Evolutionary conservation across 2,888 invertebrate species (phyloP).

Genomic region (Teinopalpus imperialis): DNA sequence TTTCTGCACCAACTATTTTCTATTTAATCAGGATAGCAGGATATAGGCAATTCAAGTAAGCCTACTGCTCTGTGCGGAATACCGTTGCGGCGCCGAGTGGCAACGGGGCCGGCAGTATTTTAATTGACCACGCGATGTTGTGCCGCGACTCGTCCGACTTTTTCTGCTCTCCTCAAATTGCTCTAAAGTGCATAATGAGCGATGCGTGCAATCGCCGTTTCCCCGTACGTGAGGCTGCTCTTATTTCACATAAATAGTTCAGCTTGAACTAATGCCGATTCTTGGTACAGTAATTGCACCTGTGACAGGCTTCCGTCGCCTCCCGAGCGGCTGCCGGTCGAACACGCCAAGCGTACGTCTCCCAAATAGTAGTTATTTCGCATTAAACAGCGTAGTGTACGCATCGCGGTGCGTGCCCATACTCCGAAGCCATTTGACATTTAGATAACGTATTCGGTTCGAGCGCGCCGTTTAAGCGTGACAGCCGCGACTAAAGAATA

Average conservation of each 20-base stretch:
- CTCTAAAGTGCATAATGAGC: slow-evolving; percentile 82
- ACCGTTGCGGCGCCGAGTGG: slow-evolving; percentile 48
- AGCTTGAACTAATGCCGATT: slow-evolving; percentile 78
- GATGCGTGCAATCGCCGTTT: slow-evolving; percentile 81
- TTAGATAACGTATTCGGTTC: slow-evolving; percentile 45
- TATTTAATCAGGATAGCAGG: slow-evolving; percentile 60
- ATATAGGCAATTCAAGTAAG: slow-evolving; percentile 59
- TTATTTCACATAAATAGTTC: slow-evolving; percentile 81
- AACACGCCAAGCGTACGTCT: slow-evolving; percentile 61
- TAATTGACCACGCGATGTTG: slow-evolving; percentile 81
- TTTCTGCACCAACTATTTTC: slow-evolving; percentile 41
- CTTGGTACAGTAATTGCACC: slow-evolving; percentile 78
- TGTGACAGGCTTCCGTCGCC: slow-evolving; percentile 81
- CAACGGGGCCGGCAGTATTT: slow-evolving; percentile 67
- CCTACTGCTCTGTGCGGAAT: slow-evolving; percentile 34
- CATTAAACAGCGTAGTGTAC: slow-evolving; percentile 64
- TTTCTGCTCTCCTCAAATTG: slow-evolving; percentile 78
- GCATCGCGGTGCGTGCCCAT: slow-evolving; percentile 67
- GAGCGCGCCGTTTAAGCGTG: slow-evolving; percentile 28
- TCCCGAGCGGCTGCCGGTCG: slow-evolving; percentile 64
- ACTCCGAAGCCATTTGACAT: slow-evolving; percentile 63
- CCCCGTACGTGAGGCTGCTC: slow-evolving; percentile 75
- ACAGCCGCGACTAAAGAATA: slow-evolving; percentile 24
- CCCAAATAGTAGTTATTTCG: slow-evolving; percentile 77
- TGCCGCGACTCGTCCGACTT: slow-evolving; percentile 70